Conservation (phyloP, 2,113 vertebrate genomes). For the Catharus fuscescens region DNA sequence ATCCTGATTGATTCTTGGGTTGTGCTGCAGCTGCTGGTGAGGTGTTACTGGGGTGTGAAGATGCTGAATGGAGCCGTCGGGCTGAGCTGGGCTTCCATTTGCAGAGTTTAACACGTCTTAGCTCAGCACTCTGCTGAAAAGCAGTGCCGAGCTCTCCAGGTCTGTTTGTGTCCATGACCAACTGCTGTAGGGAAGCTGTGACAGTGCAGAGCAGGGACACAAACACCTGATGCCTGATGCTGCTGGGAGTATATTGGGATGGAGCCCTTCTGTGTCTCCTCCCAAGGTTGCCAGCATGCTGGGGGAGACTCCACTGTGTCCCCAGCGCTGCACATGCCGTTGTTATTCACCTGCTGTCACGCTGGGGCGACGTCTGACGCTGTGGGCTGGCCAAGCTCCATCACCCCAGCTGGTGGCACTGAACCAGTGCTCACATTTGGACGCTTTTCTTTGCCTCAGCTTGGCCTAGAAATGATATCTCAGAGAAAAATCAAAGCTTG, state of each 20-base stretch:
- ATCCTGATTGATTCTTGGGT: rapidly evolving
- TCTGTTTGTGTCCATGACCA: neutral
- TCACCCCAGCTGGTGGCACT: neutral
- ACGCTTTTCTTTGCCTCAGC: neutral
- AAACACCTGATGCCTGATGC: neutral
- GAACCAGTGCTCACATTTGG: neutral
- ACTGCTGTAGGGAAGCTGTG: neutral
- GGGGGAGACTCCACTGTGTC: neutral
- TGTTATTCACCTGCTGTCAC: neutral
- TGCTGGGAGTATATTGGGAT: neutral
- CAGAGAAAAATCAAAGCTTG: constrained; percentile 47
- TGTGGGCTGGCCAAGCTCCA: neutral
- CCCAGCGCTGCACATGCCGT: rapidly evolving
- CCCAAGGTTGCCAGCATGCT: rapidly evolving
- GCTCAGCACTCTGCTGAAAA: neutral
- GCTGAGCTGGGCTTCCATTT: neutral
- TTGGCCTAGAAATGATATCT: constrained; percentile 44
- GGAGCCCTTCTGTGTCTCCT: neutral
- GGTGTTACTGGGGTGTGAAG: neutral
- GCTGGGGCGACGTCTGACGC: rapidly evolving
- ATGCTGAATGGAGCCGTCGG: neutral
- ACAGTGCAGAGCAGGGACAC: neutral
- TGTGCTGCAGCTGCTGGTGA: neutral
- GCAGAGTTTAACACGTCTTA: rapidly evolving
- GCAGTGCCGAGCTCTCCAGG: rapidly evolving